Evolutionary conservation across 2,113 vertebrate genomes (phyloP), one percentile per base, ranked within the genome.

Genomic region (Caloenas nicobarica): DNA sequence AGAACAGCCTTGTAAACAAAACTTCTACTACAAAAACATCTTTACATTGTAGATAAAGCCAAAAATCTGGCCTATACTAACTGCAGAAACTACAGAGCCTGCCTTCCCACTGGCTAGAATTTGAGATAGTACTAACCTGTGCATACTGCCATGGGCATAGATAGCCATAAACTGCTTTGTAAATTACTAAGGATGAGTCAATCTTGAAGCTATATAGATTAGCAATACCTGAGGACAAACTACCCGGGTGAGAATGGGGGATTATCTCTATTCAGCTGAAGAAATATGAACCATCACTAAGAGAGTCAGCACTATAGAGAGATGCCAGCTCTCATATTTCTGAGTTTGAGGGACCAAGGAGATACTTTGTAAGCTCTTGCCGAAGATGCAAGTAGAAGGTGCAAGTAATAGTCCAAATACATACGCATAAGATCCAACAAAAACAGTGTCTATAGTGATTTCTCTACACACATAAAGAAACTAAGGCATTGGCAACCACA

Each of bases 1-100:
- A 54, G 61, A 70, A 17, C 70, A 69, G 58, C 25, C 74, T 74
- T 73, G 66, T 91, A 92, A 93, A 91, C 83, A 96, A 79, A 92
- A 76, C 42, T 58, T 38, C 44, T 34, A 8, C 60, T 46, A 65
- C 48, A 79, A 88, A 93, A 76, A 25, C 72, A 93, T 22, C 48
- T 81, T 88, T 84, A 64, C 57, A 1, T 42, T 21, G 26, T 3
- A 57, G 60, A 79, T 71, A 78, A 81, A 86, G 46, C 3, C 53
- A 69, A 73, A 81, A 81, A 36, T 33, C 26, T 61, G 69, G 36
- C 5, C 46, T 68, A 26, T 23, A 40, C 70, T 72, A 36, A 64
- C 68, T 51, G 44, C 53, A 91, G 68, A 64, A 58, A 38, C 58
- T 51, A 21, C 48, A 69, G 28, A 69, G 42, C 4, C 21, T 74